A percentile compares a stretch with the other conserved stretches of the same genome.
Conservation (phyloP, 2,888 invertebrate genomes). For the Allophyes oxyacanthae region DNA sequence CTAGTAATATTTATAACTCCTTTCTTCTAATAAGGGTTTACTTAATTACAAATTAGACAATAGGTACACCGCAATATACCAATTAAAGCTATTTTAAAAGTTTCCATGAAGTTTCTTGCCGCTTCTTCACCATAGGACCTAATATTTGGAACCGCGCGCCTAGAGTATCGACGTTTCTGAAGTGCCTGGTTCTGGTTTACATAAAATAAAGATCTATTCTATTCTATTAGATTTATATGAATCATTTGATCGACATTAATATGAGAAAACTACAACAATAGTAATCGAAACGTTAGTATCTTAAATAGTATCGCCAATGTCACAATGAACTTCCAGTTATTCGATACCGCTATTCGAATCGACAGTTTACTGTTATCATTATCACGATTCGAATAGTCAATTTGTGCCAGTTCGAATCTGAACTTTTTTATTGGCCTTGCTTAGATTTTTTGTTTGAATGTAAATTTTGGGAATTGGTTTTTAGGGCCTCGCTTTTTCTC, state of each 20-base stretch:
- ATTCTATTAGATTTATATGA: conserved; percentile 30
- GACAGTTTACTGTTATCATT: conserved; percentile 74
- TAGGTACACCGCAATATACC: too few species aligned
- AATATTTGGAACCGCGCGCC: too few species aligned
- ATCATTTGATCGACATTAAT: conserved; percentile 39
- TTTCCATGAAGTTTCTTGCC: too few species aligned
- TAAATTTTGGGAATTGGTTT: conserved; percentile 8
- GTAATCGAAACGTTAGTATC: conserved; percentile 59
- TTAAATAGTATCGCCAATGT: conserved; percentile 56
- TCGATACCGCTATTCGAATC: conserved; percentile 74
- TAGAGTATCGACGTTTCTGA: too few species aligned
- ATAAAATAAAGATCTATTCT: too few species aligned
- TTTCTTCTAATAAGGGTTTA: too few species aligned
- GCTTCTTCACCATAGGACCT: too few species aligned
- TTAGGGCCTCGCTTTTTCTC: too few species aligned
- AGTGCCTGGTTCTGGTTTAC: too few species aligned
- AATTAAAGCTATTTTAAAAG: too few species aligned
- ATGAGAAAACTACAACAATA: conserved; percentile 54
- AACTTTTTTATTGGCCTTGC: conserved; percentile 35
- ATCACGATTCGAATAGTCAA: conserved; percentile 67
- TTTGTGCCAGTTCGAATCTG: conserved; percentile 47
- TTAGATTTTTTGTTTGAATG: conserved; percentile 22
- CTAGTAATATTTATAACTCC: too few species aligned
- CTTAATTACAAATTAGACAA: too few species aligned
- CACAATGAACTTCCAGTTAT: conserved; percentile 57